Evolutionary conservation across 92 coral and sea anemone species (phyloP).

Genomic region (Muricea muricata): DNA sequence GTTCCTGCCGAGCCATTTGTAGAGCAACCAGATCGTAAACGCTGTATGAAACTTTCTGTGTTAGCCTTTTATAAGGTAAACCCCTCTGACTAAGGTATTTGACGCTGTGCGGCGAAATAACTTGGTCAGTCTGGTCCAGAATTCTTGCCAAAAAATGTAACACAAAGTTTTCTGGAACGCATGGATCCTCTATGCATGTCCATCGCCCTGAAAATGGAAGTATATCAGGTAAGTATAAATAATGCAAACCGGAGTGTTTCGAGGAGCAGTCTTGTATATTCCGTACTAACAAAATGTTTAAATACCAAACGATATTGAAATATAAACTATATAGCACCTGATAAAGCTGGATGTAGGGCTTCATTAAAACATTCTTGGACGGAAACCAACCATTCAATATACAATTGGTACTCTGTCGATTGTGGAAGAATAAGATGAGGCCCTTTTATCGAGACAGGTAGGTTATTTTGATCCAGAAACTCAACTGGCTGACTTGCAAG

Average conservation of each 20-base stretch:
- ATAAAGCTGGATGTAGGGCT: slow-evolving; percentile 3
- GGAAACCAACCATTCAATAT: not conserved
- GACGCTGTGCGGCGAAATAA: not conserved
- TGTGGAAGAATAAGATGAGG: not conserved
- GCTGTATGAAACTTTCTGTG: not conserved
- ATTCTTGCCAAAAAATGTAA: not conserved
- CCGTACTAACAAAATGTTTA: not conserved
- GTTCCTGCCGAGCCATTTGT: not conserved
- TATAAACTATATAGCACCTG: not conserved
- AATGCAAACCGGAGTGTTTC: too few species aligned
- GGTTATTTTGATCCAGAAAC: not conserved
- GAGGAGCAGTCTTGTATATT: too few species aligned
- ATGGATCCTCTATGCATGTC: not conserved
- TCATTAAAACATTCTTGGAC: not conserved
- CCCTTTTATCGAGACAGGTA: not conserved
- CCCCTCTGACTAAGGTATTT: not conserved
- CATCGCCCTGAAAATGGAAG: not conserved
- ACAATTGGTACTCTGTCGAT: not conserved
- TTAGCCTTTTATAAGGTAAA: not conserved
- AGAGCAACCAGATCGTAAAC: not conserved
- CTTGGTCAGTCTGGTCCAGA: not conserved
- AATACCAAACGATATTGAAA: not conserved
- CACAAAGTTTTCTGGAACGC: not conserved
- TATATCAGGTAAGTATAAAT: not conserved
- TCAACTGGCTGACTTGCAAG: not conserved